phyloP scores from a whole-genome alignment of 2,797 vertebrate species.

The Merluccius polli region DNA sequence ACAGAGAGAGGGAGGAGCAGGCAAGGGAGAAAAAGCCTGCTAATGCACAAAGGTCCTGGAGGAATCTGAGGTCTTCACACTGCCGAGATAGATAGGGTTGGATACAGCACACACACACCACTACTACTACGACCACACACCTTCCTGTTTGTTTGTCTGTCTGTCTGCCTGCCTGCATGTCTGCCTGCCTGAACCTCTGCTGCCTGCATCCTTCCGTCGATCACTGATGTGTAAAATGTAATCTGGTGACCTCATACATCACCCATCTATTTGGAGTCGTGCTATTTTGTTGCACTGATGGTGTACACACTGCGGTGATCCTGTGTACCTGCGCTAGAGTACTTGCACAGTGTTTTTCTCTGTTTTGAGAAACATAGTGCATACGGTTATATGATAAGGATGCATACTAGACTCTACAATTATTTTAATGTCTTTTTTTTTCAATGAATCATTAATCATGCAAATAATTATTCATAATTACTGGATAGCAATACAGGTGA shows the following conservation, averaged over 20 bases:
- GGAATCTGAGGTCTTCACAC: slow-evolving; percentile 4
- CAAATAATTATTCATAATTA: background rate
- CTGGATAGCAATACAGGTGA: no score
- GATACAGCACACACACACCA: background rate
- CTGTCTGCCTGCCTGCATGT: background rate
- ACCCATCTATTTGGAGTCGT: background rate
- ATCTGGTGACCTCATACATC: background rate
- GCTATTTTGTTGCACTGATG: background rate
- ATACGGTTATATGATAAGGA: background rate
- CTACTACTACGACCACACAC: background rate
- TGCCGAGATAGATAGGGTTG: background rate
- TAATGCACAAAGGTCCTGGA: slow-evolving; percentile 10
- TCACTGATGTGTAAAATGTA: background rate
- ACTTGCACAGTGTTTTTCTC: background rate
- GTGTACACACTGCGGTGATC: background rate
- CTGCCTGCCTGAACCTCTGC: background rate
- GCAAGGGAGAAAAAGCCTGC: background rate
- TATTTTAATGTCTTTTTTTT: no score
- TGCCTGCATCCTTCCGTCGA: background rate
- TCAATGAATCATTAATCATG: no score
- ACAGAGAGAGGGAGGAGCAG: background rate
- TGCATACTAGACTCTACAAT: background rate
- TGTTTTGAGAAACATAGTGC: background rate
- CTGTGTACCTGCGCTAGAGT: background rate
- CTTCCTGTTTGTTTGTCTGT: background rate